A percentile compares a stretch with the other conserved stretches of the same genome.
Evolutionary conservation across 1,140 invertebrate species (phyloP).

Genomic region (Drepana arcuata): DNA sequence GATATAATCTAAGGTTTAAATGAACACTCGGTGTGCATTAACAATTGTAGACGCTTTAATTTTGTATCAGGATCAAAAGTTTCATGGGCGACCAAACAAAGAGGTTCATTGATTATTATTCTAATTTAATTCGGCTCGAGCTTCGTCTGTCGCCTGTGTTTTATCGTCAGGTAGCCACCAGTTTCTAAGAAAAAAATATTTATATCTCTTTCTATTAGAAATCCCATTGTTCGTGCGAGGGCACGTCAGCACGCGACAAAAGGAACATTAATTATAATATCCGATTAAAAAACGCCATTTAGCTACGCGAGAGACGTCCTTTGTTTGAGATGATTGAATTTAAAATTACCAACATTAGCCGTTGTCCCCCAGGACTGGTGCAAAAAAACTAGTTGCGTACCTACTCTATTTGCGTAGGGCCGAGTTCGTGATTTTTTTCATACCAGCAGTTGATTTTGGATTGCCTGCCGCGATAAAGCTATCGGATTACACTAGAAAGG

Average conservation of each 20-base stretch:
- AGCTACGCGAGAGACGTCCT: constrained; percentile 53
- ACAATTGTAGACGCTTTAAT: constrained; percentile 14
- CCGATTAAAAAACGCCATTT: constrained; percentile 73
- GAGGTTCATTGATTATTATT: constrained; percentile 32
- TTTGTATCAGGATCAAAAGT: constrained; percentile 17
- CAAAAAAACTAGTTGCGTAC: constrained; percentile 25
- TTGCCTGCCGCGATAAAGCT: constrained; percentile 23
- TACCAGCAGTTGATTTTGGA: constrained; percentile 7
- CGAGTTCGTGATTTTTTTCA: constrained; percentile 4
- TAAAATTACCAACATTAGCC: constrained; percentile 57
- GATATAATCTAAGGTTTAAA: too few species aligned
- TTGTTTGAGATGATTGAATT: constrained; percentile 70
- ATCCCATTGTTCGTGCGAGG: constrained; percentile 65
- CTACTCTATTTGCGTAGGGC: constrained; percentile 27
- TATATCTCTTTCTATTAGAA: constrained; percentile 67
- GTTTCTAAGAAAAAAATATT: constrained; percentile 64
- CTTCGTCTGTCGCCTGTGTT: constrained; percentile 46
- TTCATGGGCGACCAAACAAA: constrained; percentile 22
- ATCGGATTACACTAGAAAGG: constrained; percentile 40
- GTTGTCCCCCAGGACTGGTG: constrained; percentile 32
- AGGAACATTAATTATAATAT: constrained; percentile 74
- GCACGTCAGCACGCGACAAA: constrained; percentile 68
- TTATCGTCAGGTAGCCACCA: constrained; percentile 64
- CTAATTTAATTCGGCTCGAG: constrained; percentile 50
- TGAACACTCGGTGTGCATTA: constrained; percentile 9